Conservation (phyloP, 2,888 invertebrate genomes). For the Xylocampa areola region DNA sequence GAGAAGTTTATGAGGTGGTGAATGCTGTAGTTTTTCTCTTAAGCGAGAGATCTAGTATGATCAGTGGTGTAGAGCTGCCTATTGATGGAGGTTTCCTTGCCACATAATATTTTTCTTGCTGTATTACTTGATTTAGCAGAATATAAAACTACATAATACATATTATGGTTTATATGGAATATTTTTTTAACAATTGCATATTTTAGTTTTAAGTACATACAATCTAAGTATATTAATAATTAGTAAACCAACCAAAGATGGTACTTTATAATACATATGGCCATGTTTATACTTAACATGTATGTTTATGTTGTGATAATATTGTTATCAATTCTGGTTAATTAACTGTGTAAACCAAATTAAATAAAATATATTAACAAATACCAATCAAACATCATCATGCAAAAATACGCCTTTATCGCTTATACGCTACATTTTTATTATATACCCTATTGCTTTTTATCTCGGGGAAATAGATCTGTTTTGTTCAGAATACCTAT, state of each 20-base stretch:
- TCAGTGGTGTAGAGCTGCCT: conserved; percentile 93
- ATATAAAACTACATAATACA: conserved; percentile 12
- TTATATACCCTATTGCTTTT: too few relatives aligned
- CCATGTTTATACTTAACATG: conserved; percentile 45
- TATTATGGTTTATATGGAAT: conserved; percentile 39
- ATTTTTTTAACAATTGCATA: conserved; percentile 53
- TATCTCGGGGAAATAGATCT: conserved; percentile 1
- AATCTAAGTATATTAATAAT: conserved; percentile 48
- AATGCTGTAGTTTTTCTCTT: conserved; percentile 94
- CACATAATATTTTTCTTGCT: conserved; percentile 70
- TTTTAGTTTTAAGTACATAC: conserved; percentile 49
- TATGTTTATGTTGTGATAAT: conserved; percentile 47
- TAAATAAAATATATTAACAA: conserved; percentile 8
- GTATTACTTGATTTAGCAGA: conserved; percentile 25
- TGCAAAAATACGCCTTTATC: not conserved
- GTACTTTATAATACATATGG: conserved; percentile 47
- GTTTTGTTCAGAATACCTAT: conserved; percentile 10
- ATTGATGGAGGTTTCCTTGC: conserved; percentile 95
- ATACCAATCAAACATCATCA: conserved; percentile 4
- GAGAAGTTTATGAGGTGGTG: conserved; percentile 95
- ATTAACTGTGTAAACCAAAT: conserved; percentile 21
- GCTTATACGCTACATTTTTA: too few relatives aligned
- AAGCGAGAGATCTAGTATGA: conserved; percentile 94
- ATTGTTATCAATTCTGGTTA: conserved; percentile 43
- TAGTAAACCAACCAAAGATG: conserved; percentile 57